Base-by-base conservation (phyloP, 2,113 vertebrate genomes). In the Labeo rohita region DNA sequence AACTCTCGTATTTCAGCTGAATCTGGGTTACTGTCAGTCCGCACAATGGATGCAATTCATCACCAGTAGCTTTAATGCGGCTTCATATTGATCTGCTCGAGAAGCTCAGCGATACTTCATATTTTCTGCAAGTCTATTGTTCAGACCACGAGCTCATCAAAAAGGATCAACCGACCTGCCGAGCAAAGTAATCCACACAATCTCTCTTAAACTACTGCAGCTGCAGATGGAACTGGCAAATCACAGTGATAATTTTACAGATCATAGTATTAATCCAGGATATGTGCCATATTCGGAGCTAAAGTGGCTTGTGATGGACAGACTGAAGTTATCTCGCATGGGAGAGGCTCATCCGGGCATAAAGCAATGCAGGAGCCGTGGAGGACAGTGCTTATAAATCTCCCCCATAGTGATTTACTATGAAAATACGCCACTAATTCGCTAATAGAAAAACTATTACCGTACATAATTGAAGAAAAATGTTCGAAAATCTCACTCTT, bases 61-160 rank as follows among this genome's bases (percentile, higher is more conserved):
- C 87, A 86, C 85, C 12, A 59, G 34, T 45, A 15, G 68, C 80
- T 79, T 85, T 85, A 83, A 74, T 83, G 70, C 12, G 75, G 61
- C 80, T 86, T 70, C 16, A 79, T 87, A 87, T 90, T 86, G 85
- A 88, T 85, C 85, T 78, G 47, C 34, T 61, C 45, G 34, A n/a
- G 63, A 85, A 80, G 50, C 86, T 54, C 28, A 61, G 39, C 56
- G 72, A 86, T 87, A 87, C 87, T 84, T 87, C 84, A 87, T 80
- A 50, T 50, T 84, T 73, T 86, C 84, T 75, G 39, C 77, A 39
- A 82, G 49, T 52, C 59, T 61, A 83, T 87, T 83, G 85, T 83
- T 77, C 56, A 39, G 68, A 45, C 79, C n/a, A 23, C 34, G 50
- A 7, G 47, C 47, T 79, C 75, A 54, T 65, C 63, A 59, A 16